Conservation (phyloP, 2,113 vertebrate genomes). For the Natator depressus region DNA sequence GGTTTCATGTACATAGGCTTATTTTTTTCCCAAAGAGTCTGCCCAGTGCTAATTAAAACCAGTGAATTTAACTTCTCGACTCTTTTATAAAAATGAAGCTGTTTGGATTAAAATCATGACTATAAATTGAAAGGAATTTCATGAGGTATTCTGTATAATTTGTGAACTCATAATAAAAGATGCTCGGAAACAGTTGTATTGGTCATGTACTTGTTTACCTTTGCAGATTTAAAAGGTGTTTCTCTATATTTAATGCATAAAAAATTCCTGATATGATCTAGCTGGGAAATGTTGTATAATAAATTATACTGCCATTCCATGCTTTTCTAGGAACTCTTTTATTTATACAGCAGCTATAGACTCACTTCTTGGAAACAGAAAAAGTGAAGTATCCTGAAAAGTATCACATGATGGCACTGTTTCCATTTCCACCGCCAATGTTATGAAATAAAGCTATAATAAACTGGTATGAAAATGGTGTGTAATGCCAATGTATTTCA, state of each 20-base stretch:
- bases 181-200: background rate
- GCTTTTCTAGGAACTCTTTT: constrained; percentile 57
- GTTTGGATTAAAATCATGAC: constrained; percentile 37
- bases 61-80: constrained; percentile 34
- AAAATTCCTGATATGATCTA: background rate
- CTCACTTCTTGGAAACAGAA: constrained; percentile 76
- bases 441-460: constrained; percentile 84
- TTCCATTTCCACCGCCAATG: constrained; percentile 93
- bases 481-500: constrained; percentile 68
- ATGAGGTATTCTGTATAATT: background rate
- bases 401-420: constrained; percentile 99
- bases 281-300: constrained; percentile 13
- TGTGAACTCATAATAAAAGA: constrained; percentile 27
- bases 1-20: background rate
- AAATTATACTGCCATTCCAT: constrained; percentile 16
- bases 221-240: constrained; percentile 48
- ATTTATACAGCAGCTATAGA: constrained; percentile 64
- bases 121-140: constrained; percentile 40
- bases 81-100: constrained; percentile 31
- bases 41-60: constrained; percentile 55
- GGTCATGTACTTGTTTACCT: constrained; percentile 17
- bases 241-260: constrained; percentile 19
- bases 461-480: constrained; percentile 80
- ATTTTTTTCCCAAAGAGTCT: constrained; percentile 6
- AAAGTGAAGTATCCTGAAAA: constrained; percentile 91